Evolutionary conservation across 2,888 invertebrate genomes (phyloP).

Genomic region (Andrena trimmerana): DNA sequence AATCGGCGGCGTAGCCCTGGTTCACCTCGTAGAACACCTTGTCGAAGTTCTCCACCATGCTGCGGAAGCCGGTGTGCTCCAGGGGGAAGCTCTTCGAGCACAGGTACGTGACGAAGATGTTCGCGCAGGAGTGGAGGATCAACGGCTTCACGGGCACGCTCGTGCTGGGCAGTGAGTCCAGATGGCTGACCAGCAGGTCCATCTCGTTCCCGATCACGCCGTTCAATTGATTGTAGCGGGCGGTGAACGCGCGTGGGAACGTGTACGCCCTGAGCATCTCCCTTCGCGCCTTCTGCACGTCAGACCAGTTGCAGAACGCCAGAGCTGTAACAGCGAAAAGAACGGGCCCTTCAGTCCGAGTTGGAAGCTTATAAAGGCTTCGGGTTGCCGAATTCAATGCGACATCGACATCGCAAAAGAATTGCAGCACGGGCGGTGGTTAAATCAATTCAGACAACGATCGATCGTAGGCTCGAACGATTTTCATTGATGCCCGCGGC

Average conservation of each 20-base stretch:
- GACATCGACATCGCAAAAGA: no score
- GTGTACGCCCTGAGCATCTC: slow-evolving; percentile 87
- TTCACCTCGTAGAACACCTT: slow-evolving; percentile 89
- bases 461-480: slow-evolving; percentile 1
- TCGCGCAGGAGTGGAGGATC: slow-evolving; percentile 87
- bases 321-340: slow-evolving; percentile 86
- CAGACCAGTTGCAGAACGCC: slow-evolving; percentile 90
- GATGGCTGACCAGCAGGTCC: slow-evolving; percentile 77
- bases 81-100: slow-evolving; percentile 86
- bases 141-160: slow-evolving; percentile 84
- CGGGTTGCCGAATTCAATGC: no score
- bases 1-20: slow-evolving; percentile 89
- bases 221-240: slow-evolving; percentile 86
- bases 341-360: neutral
- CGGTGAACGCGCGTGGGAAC: slow-evolving; percentile 87
- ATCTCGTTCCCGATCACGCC: slow-evolving; percentile 85
- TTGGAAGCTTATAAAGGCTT: no score
- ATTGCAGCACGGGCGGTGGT: no score
- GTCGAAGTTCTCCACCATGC: slow-evolving; percentile 87
- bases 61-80: slow-evolving; percentile 85
- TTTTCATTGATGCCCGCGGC: slow-evolving; percentile 9
- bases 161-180: slow-evolving; percentile 69
- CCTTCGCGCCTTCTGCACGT: slow-evolving; percentile 87
- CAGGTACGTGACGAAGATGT: slow-evolving; percentile 88
- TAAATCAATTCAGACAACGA: neutral